These are phyloP conservation scores for Enteromius thamalakanensis DNA, from an alignment of 2,797 vertebrate genomes.

Conservation along the genomic window DNA sequence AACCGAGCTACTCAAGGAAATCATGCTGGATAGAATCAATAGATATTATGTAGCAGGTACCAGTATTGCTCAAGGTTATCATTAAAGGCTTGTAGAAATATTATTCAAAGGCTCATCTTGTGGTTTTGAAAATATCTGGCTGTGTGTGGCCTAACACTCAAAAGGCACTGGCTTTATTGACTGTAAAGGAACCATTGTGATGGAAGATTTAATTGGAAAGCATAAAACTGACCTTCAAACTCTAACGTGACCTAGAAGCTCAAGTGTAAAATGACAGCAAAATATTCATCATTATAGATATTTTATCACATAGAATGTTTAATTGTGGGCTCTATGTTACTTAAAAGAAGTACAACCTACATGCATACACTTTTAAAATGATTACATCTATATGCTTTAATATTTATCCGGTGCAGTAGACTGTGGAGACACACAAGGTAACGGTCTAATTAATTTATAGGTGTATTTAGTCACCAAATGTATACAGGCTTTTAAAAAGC, in stretches of 20 bases:
- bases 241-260: conserved; percentile 22
- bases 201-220: conserved; percentile 47
- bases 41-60: conserved; percentile 73
- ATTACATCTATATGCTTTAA: not conserved
- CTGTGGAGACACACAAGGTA: not conserved
- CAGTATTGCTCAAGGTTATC: conserved; percentile 72
- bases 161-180: conserved; percentile 40
- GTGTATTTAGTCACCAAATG: not conserved
- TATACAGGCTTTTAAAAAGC: not conserved
- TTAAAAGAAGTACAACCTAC: not conserved
- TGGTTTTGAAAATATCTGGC: conserved; percentile 41
- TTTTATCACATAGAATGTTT: not conserved
- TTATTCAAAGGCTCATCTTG: conserved; percentile 64
- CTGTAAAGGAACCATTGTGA: conserved; percentile 38
- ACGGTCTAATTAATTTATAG: not conserved
- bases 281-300: not conserved
- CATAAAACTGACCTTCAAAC: conserved; percentile 50
- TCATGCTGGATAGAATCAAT: conserved; percentile 71
- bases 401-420: not conserved
- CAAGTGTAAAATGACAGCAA: not conserved
- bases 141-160: conserved; percentile 38
- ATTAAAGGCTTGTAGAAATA: conserved; percentile 68
- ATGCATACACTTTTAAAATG: not conserved
- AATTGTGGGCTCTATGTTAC: conserved; percentile 10
- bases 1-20: conserved; percentile 74